Evolutionary conservation across 2,888 invertebrate species (phyloP).

Genomic region (Belgica antarctica): DNA sequence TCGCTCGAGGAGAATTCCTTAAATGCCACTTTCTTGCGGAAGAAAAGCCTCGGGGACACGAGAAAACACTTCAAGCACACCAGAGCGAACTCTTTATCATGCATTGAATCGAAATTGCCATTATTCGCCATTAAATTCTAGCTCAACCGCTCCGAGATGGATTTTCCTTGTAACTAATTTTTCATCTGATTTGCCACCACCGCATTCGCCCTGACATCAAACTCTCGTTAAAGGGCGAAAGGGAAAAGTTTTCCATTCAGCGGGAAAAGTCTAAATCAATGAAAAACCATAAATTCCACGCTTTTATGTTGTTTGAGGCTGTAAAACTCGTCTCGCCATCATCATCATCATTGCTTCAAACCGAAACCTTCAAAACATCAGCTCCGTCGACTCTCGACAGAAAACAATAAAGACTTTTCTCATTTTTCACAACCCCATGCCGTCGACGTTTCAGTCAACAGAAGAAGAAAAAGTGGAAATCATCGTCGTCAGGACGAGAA

Average conservation of each 20-base stretch:
- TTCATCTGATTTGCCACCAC: conserved; percentile 32
- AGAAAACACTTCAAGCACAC: background rate
- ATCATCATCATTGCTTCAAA: conserved; percentile 2
- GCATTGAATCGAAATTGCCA: conserved; percentile 1
- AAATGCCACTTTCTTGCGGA: background rate
- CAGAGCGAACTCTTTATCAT: background rate
- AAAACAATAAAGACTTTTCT: conserved; percentile 35
- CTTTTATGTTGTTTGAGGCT: conserved; percentile 35
- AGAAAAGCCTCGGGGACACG: background rate
- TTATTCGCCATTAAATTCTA: background rate
- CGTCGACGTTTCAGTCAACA: background rate
- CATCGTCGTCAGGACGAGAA: background rate
- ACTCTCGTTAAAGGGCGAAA: background rate
- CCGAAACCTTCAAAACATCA: too few species aligned
- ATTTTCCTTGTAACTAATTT: conserved; percentile 40
- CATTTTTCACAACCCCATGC: conserved; percentile 2
- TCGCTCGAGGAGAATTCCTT: background rate
- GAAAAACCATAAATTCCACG: conserved; percentile 40
- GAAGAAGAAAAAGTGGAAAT: background rate
- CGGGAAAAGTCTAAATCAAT: conserved; percentile 32
- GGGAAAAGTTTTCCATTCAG: conserved; percentile 2
- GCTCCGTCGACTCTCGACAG: too few species aligned
- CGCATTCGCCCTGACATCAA: background rate
- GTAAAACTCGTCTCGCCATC: conserved; percentile 41
- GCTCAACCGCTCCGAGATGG: conserved; percentile 16